These are phyloP conservation scores for Euschistus heros DNA, from an alignment of 1,140 invertebrate genomes.

Conservation along the genomic window DNA sequence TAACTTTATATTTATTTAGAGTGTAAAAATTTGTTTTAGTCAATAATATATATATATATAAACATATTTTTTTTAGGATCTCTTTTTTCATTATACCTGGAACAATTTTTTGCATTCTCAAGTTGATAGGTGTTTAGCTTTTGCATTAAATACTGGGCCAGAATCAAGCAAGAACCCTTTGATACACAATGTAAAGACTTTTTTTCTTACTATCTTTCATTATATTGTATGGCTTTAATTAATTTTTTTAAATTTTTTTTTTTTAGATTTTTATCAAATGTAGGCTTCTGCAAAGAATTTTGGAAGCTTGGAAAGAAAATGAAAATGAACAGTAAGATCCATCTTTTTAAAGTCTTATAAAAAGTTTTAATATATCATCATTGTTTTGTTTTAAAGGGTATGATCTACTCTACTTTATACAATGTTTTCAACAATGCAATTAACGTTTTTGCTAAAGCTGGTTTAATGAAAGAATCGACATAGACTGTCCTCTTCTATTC, in stretches of 20 bases:
- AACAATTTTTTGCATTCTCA: slow-evolving; percentile 86
- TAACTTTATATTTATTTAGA: not conserved
- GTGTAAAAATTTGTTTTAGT: slow-evolving; percentile 10
- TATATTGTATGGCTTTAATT: not conserved
- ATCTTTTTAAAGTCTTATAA: not conserved
- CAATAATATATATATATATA: not conserved
- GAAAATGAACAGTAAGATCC: slow-evolving; percentile 42
- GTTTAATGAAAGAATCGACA: too few relatives aligned
- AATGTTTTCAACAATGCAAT: too few relatives aligned
- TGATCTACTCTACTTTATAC: too few relatives aligned
- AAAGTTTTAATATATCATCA: not conserved
- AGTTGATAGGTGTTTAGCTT: slow-evolving; percentile 59
- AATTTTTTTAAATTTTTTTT: slow-evolving; percentile 1
- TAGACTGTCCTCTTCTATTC: too few relatives aligned
- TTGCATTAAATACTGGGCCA: slow-evolving; percentile 44
- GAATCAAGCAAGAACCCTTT: slow-evolving; percentile 35
- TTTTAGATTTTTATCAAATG: slow-evolving; percentile 56
- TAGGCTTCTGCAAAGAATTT: slow-evolving; percentile 50
- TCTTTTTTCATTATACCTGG: slow-evolving; percentile 72
- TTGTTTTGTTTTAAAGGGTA: not conserved
- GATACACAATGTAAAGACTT: slow-evolving; percentile 42
- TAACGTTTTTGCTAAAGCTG: too few relatives aligned
- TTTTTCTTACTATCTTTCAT: slow-evolving; percentile 1
- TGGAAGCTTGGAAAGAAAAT: slow-evolving; percentile 55
- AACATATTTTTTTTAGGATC: slow-evolving; percentile 48